These are phyloP conservation scores for Wasmannia auropunctata DNA, from an alignment of 1,140 invertebrate species.

Conservation along the genomic window DNA sequence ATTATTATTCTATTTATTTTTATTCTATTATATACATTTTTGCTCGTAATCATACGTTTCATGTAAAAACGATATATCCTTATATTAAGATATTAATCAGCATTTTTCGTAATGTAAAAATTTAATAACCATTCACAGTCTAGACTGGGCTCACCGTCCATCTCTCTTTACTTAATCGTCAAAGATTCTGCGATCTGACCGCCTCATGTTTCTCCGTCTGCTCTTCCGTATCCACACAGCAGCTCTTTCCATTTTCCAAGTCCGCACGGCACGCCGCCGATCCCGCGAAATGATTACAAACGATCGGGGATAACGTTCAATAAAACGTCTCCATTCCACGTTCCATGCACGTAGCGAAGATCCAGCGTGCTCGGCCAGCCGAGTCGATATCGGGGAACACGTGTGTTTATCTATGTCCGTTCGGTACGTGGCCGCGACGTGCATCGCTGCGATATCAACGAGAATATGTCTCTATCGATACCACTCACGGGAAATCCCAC, in stretches of 20 bases:
- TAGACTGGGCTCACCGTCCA: neutral
- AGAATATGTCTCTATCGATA: slow-evolving; percentile 46
- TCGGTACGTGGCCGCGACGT: neutral
- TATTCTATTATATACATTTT: no score
- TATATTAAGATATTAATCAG: slow-evolving; percentile 4
- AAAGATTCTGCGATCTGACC: neutral
- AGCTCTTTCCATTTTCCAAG: slow-evolving; percentile 70
- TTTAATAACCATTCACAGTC: slow-evolving; percentile 21
- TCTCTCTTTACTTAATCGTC: neutral
- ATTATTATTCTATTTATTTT: no score
- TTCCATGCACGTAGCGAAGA: slow-evolving; percentile 60
- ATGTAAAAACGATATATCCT: neutral
- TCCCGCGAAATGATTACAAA: slow-evolving; percentile 74
- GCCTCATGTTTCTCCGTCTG: neutral
- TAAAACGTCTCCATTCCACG: slow-evolving; percentile 73
- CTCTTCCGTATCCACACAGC: slow-evolving; percentile 28
- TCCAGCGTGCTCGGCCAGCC: slow-evolving; percentile 25
- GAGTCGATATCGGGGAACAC: slow-evolving; percentile 62
- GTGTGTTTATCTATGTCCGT: slow-evolving; percentile 55
- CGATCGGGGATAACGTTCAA: slow-evolving; percentile 74
- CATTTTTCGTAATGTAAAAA: slow-evolving; percentile 3
- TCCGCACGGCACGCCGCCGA: slow-evolving; percentile 59
- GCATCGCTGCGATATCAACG: slow-evolving; percentile 48
- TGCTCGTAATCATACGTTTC: neutral
- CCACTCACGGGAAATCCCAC: slow-evolving; percentile 14